Base-by-base conservation (phyloP, 2,113 vertebrate species). In the Saccopteryx leptura region DNA sequence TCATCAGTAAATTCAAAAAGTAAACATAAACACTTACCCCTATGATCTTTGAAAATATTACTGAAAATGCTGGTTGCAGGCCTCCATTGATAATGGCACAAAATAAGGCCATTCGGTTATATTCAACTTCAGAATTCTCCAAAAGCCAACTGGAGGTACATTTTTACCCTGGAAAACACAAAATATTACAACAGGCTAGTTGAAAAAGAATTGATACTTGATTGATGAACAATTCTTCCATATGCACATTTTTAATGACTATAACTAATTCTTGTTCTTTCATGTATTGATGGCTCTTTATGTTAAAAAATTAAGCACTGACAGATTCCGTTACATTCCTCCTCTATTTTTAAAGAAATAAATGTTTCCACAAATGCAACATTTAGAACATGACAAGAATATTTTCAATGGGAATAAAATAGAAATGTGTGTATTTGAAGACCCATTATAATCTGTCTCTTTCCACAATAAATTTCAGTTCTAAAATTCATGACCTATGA, bases 1-100 rank as follows among this genome's bases (percentile, higher is more conserved):
- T 95, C 39, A 61, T 21, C 96, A 72, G 13, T 75, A 85, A 68
- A 71, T 65, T 24, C 23, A 69, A 46, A 76, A 91, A 91, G 72
- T 56, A 48, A 2, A 79, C 21, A 91, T 60, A 31, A 88, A 89
- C 18, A 98, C 99, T 92, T 98, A 99, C 99, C 96, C 98, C 99
- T 91, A 99, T 98, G 97, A 99, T 99, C 98, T 99, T 99, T 50
- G 99, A 99, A 98, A 99, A 99, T 97, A 99, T 97, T 74, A 99
- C 0, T 0, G 99, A 19, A 95, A 99, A 99, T n/a, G 98, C 96
- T 65, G 99, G 99, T 95, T 99, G 99, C 39, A 99, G 88, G 52
- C 48, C 99, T 95, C 99, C 99, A 61, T 99, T 99, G 95, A 99
- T 97, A 92, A 98, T 86, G 91, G 99, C 99, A 97, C 98, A 98